Evolutionary conservation across 2,113 vertebrate genomes (phyloP).

Genomic region (Channa argus): DNA sequence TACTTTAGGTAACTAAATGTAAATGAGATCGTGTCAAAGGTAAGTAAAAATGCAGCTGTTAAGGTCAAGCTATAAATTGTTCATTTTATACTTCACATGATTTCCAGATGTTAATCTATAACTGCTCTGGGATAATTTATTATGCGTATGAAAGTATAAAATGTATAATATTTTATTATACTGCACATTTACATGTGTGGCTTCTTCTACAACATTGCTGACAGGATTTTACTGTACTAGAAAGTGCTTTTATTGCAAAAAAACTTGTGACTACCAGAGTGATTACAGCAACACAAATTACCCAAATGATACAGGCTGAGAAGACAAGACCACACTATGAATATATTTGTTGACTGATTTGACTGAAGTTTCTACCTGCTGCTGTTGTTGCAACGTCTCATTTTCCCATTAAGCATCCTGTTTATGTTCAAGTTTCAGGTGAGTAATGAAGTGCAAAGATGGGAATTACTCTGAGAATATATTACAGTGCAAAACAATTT

Average conservation of each 20-base stretch:
- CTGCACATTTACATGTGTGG: slow-evolving; percentile 2
- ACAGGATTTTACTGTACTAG: slow-evolving; percentile 6
- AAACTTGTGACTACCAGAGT: not conserved
- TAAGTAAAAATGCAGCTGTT: slow-evolving; percentile 37
- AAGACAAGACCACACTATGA: not conserved
- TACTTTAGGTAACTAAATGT: slow-evolving; percentile 20
- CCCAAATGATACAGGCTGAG: not conserved
- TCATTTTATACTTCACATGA: slow-evolving; percentile 44
- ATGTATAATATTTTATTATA: slow-evolving; percentile 13
- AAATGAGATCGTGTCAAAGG: slow-evolving; percentile 36
- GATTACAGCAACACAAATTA: slow-evolving; percentile 2
- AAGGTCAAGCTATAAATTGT: slow-evolving; percentile 63
- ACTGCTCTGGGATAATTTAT: slow-evolving; percentile 34
- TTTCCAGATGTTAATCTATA: slow-evolving; percentile 47
- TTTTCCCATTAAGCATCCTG: slow-evolving; percentile 14
- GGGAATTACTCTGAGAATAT: slow-evolving; percentile 19
- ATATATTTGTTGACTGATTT: not conserved
- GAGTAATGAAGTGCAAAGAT: slow-evolving; percentile 33
- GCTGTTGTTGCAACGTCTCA: not conserved
- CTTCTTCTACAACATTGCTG: slow-evolving; percentile 1
- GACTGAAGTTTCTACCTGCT: not conserved
- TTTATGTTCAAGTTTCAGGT: slow-evolving; percentile 10
- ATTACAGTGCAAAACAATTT: slow-evolving; percentile 22
- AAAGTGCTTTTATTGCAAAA: slow-evolving; percentile 24
- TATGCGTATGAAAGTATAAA: slow-evolving; percentile 18